These are phyloP conservation scores for Selenia dentaria DNA, from an alignment of 2,888 invertebrate species.

Conservation along the genomic window DNA sequence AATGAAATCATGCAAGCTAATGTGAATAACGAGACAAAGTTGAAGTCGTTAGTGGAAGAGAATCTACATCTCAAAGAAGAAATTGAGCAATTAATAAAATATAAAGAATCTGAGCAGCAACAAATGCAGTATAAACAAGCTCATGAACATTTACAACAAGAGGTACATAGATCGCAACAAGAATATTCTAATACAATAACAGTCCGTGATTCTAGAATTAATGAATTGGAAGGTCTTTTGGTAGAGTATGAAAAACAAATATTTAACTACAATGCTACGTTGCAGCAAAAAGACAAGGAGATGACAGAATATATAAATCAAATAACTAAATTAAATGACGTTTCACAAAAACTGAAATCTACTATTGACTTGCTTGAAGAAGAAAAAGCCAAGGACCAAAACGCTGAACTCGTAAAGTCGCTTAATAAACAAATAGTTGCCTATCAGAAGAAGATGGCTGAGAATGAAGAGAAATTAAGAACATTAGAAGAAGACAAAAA, in stretches of 20 bases:
- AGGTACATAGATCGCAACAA: slow-evolving; percentile 63
- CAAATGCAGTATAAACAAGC: slow-evolving; percentile 52
- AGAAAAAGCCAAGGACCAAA: slow-evolving; percentile 77
- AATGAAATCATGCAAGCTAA: slow-evolving; percentile 60
- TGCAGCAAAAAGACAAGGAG: slow-evolving; percentile 78
- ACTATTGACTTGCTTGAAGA: slow-evolving; percentile 77
- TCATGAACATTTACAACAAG: slow-evolving; percentile 59
- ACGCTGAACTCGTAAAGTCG: slow-evolving; percentile 76
- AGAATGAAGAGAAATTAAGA: slow-evolving; percentile 67
- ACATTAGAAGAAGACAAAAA: slow-evolving; percentile 73
- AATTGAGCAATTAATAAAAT: slow-evolving; percentile 52
- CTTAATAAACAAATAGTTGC: slow-evolving; percentile 80
- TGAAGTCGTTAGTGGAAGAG: slow-evolving; percentile 69
- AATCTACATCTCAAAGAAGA: slow-evolving; percentile 70
- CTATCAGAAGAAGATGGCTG: slow-evolving; percentile 68
- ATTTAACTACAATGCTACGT: slow-evolving; percentile 63
- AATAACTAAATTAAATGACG: slow-evolving; percentile 80
- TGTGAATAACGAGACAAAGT: slow-evolving; percentile 63
- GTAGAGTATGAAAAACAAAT: slow-evolving; percentile 79
- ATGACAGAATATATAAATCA: slow-evolving; percentile 78
- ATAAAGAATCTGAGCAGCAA: slow-evolving; percentile 55
- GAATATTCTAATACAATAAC: slow-evolving; percentile 63
- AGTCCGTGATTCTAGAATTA: slow-evolving; percentile 71
- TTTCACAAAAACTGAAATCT: slow-evolving; percentile 77
- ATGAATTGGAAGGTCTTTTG: slow-evolving; percentile 77